Evolutionary conservation across 2,888 invertebrate genomes (phyloP).

Genomic region (Drymonia ruficornis): DNA sequence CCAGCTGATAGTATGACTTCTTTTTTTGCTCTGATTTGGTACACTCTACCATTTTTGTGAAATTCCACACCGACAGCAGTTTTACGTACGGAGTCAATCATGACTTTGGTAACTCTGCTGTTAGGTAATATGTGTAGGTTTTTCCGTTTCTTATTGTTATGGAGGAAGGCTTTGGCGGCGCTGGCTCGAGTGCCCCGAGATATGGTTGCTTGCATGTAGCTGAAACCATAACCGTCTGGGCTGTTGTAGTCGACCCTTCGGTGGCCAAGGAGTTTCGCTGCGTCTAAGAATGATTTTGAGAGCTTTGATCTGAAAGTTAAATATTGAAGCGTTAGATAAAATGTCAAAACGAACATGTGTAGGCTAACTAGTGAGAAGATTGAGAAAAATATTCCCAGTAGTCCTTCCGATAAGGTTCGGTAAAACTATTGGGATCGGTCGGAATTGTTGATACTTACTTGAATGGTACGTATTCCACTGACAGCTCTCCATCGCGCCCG

Average conservation of each 20-base stretch:
- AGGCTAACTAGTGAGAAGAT: too few species aligned
- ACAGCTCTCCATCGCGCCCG: constrained; percentile 85
- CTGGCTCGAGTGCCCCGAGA: constrained; percentile 79
- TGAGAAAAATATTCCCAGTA: too few species aligned
- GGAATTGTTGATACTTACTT: constrained; percentile 50
- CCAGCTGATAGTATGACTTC: constrained; percentile 88
- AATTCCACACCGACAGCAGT: constrained; percentile 69
- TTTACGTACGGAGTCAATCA: constrained; percentile 83
- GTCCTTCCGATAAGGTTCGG: too few species aligned
- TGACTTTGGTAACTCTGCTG: constrained; percentile 83
- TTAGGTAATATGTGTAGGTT: constrained; percentile 85
- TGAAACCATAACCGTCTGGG: constrained; percentile 85
- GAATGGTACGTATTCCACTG: constrained; percentile 86
- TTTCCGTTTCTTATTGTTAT: constrained; percentile 75
- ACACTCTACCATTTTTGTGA: constrained; percentile 71
- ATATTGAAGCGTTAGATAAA: background rate
- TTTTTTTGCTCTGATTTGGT: constrained; percentile 69
- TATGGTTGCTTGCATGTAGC: constrained; percentile 74
- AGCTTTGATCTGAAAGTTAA: constrained; percentile 74
- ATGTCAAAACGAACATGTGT: background rate
- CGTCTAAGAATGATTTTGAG: constrained; percentile 87
- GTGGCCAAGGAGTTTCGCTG: constrained; percentile 86
- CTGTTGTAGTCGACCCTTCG: constrained; percentile 89
- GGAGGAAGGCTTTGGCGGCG: constrained; percentile 85
- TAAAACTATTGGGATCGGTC: too few species aligned